Percentiles rank a stretch among this genome's conserved stretches.
phyloP scores from a whole-genome alignment of 1,140 invertebrate species.

The Achroia grisella region DNA sequence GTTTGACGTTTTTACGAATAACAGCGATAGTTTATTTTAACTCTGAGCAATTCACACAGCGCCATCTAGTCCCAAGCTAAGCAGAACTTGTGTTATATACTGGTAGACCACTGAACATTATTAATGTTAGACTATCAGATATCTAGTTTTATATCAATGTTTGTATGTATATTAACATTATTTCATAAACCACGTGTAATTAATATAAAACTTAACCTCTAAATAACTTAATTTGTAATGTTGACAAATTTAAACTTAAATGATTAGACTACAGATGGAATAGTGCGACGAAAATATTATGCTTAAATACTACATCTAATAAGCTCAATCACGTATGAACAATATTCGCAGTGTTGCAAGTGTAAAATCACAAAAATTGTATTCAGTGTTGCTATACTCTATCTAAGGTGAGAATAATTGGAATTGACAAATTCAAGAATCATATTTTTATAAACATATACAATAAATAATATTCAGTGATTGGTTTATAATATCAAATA shows the following conservation, averaged over 20 bases:
- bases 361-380: constrained; percentile 38
- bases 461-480: too few relatives aligned
- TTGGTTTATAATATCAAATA: too few relatives aligned
- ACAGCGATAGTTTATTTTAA: too few relatives aligned
- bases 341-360: constrained; percentile 42
- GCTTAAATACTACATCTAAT: constrained; percentile 23
- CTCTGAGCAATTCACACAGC: too few relatives aligned
- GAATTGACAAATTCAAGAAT: too few relatives aligned
- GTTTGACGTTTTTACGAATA: too few relatives aligned
- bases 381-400: constrained; percentile 29
- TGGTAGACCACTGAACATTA: too few relatives aligned
- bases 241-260: constrained; percentile 21
- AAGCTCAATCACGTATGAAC: constrained; percentile 39
- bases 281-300: constrained; percentile 34
- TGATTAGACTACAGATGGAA: constrained; percentile 27
- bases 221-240: constrained; percentile 38
- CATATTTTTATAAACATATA: too few relatives aligned
- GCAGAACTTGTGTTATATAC: too few relatives aligned
- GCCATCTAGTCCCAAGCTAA: too few relatives aligned
- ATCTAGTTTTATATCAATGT: too few relatives aligned
- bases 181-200: constrained; percentile 20
- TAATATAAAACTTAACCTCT: constrained; percentile 13
- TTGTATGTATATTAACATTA: constrained; percentile 8
- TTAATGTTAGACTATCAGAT: too few relatives aligned
- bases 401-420: background rate